phyloP scores from a whole-genome alignment of 1,140 invertebrate genomes.

The Helicoverpa armigera region DNA sequence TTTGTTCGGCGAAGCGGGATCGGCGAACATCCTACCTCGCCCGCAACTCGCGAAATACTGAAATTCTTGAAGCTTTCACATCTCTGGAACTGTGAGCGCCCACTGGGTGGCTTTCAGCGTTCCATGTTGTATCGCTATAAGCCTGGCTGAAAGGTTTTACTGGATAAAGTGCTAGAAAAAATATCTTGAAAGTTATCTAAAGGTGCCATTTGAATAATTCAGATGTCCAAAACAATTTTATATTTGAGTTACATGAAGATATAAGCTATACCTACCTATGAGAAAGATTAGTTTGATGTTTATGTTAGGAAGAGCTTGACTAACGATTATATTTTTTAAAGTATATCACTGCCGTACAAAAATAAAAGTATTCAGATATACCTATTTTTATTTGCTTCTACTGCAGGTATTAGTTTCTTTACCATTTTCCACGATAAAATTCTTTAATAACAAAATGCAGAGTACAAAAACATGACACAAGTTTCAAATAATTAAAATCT shows the following conservation, averaged over 20 bases:
- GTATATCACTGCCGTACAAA: too few relatives aligned
- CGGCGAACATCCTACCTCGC: slow-evolving; percentile 59
- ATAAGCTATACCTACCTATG: too few relatives aligned
- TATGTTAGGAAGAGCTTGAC: too few relatives aligned
- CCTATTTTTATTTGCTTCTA: too few relatives aligned
- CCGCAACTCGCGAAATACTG: slow-evolving; percentile 66
- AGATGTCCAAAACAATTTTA: neutral
- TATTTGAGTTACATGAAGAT: neutral
- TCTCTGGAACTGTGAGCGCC: slow-evolving; percentile 42
- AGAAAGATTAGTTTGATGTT: too few relatives aligned
- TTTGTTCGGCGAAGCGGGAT: slow-evolving; percentile 21
- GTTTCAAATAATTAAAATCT: too few relatives aligned
- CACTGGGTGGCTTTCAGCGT: slow-evolving; percentile 47
- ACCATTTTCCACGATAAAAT: too few relatives aligned
- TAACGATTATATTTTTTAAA: too few relatives aligned
- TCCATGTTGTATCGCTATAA: slow-evolving; percentile 18
- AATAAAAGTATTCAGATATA: too few relatives aligned
- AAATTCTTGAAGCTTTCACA: slow-evolving; percentile 62
- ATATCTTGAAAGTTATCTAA: neutral
- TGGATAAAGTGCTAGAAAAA: slow-evolving; percentile 10
- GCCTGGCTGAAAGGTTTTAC: slow-evolving; percentile 39
- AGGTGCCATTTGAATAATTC: neutral
- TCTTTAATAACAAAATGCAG: too few relatives aligned
- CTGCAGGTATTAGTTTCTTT: too few relatives aligned
- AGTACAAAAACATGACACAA: too few relatives aligned